Evolutionary conservation across 2,113 vertebrate species (phyloP).

Genomic region (Microcebus tavaratra): DNA sequence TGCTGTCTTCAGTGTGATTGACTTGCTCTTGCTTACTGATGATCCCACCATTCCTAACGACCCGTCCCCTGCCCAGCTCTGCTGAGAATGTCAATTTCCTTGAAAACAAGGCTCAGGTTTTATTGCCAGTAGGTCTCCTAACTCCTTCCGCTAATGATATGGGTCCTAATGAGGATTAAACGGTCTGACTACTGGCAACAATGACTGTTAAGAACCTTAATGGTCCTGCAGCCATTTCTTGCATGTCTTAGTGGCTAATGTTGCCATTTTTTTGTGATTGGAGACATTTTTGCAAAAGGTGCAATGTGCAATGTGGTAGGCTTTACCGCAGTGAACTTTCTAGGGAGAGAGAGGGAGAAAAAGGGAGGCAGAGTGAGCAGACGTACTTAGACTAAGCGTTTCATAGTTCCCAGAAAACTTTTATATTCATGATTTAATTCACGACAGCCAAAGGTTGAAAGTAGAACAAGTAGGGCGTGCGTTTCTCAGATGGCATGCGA

Average conservation of each 20-base stretch:
- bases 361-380: background rate
- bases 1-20: background rate
- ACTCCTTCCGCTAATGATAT: slow-evolving; percentile 61
- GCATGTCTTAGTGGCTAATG: slow-evolving; percentile 52
- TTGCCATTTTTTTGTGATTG: slow-evolving; percentile 56
- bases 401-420: background rate
- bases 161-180: slow-evolving; percentile 74
- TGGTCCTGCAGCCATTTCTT: slow-evolving; percentile 1
- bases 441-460: background rate
- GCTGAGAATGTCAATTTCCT: slow-evolving; percentile 66
- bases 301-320: background rate
- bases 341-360: background rate
- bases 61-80: background rate
- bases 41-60: slow-evolving; percentile 51
- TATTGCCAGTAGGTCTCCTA: slow-evolving; percentile 62
- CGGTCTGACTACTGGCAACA: slow-evolving; percentile 48
- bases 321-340: background rate
- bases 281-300: slow-evolving; percentile 30
- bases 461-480: background rate
- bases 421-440: background rate
- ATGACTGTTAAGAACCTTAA: slow-evolving; percentile 48
- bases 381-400: no score
- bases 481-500: background rate
- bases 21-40: slow-evolving; percentile 66
- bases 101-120: slow-evolving; percentile 73